Evolutionary conservation across 2,888 invertebrate genomes (phyloP), one percentile per base, ranked within the genome.

Genomic region (Calameuta pallipes): DNA sequence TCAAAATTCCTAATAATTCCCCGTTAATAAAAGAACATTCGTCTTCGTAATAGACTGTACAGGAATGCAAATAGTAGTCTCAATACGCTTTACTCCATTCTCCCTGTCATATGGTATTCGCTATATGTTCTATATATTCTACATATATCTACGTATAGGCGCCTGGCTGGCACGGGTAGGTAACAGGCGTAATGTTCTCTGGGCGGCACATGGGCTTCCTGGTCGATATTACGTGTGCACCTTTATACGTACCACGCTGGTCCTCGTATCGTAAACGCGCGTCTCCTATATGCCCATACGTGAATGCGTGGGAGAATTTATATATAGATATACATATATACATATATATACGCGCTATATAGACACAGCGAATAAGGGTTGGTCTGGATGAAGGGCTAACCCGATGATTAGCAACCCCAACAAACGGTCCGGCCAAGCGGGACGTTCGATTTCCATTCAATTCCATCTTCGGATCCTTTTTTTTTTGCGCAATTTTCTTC

Each of bases 141-240:
- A 41, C 41, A 13, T 37, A 37, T 37, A 37, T 37, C 37, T 37
- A 37, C 37, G 4, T 41, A 41, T 6, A 41, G 41, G 41, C 41
- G 41, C 41, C 41, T 41, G 41, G 41, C 41, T 41, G 41, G 41
- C 41, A 41, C 41, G 41, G 15, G 15, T 33, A 85, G 86, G 83
- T 83, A 85, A 83, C 83, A 85, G 81, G 84, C 85, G 86, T 85
- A 84, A 87, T 87, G 86, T 87, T 87, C 88, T 87, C 84, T 83
- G 83, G 85, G 84, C 84, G 83, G 84, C 81, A 78, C 80, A 80
- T 83, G 81, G 85, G 86, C 86, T 88, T 87, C 85, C 88, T 84
- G 88, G 85, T 88, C 88, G 88, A 88, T 88, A 88, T 82, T 84
- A 81, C 81, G 82, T 85, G 82, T 83, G 83, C 84, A 81, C 83